phyloP scores from a whole-genome alignment of 2,888 invertebrate species.

The Exocentrus adspersus region DNA sequence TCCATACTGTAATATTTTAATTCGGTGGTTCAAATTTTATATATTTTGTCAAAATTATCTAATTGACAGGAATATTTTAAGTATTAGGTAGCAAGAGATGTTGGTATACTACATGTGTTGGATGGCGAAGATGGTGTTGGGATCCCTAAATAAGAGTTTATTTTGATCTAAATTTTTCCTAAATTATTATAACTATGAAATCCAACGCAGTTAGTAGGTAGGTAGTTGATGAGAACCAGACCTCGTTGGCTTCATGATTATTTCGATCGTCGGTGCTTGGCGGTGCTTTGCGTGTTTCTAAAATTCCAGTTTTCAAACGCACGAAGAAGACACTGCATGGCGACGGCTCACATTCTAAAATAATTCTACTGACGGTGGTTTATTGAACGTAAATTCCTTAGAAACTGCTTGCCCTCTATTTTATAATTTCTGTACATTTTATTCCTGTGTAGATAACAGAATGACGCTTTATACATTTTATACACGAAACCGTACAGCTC shows the following conservation, averaged over 20 bases:
- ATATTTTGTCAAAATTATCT: too few relatives aligned
- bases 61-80: too few relatives aligned
- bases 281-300: conserved; percentile 51
- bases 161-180: too few relatives aligned
- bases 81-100: too few relatives aligned
- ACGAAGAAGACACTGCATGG: conserved; percentile 29
- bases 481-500: not conserved
- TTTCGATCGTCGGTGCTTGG: conserved; percentile 46
- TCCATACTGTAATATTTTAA: too few relatives aligned
- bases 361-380: conserved; percentile 20
- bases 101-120: too few relatives aligned
- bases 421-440: not conserved
- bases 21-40: too few relatives aligned
- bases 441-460: not conserved
- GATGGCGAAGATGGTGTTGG: too few relatives aligned
- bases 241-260: conserved; percentile 14
- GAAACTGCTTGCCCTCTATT: not conserved
- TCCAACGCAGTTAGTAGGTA: not conserved
- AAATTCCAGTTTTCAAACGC: conserved; percentile 27
- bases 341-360: conserved; percentile 28
- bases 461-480: not conserved
- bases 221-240: not conserved
- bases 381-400: conserved; percentile 9
- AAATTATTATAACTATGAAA: not conserved
- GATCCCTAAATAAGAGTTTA: too few relatives aligned